phyloP scores from a whole-genome alignment of 2,888 invertebrate genomes.

The Zootermopsis nevadensis region DNA sequence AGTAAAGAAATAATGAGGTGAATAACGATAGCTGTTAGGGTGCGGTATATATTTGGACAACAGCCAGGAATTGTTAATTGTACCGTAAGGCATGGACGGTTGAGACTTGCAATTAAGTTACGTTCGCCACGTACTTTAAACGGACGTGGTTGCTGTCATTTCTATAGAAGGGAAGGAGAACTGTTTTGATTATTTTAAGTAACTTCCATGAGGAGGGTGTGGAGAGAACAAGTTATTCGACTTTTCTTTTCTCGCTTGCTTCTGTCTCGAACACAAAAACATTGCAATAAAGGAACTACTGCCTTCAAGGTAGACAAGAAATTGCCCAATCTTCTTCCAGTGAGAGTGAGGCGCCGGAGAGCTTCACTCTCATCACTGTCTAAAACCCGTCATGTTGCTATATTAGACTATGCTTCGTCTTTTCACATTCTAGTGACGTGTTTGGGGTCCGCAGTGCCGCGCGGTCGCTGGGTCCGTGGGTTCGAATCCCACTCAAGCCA shows the following conservation, averaged over 20 bases:
- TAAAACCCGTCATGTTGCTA: background rate
- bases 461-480: too few relatives aligned
- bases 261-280: background rate
- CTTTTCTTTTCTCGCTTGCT: constrained; percentile 6
- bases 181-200: background rate
- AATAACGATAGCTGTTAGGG: constrained; percentile 2
- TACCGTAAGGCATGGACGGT: constrained; percentile 19
- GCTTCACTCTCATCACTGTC: background rate
- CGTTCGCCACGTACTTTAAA: constrained; percentile 9
- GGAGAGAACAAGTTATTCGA: constrained; percentile 11
- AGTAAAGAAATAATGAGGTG: background rate
- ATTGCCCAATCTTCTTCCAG: constrained; percentile 9
- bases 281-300: constrained; percentile 14
- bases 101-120: constrained; percentile 31
- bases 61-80: constrained; percentile 16
- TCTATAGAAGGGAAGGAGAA: constrained; percentile 8
- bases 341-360: background rate
- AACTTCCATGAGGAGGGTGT: constrained; percentile 6
- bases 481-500: too few relatives aligned
- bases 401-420: background rate
- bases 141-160: constrained; percentile 16
- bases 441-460: too few relatives aligned
- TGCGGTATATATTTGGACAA: constrained; percentile 12
- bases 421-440: background rate
- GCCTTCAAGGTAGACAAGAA: constrained; percentile 18